phyloP scores from a whole-genome alignment of 1,140 invertebrate species.

The Mactra quadrangularis region DNA sequence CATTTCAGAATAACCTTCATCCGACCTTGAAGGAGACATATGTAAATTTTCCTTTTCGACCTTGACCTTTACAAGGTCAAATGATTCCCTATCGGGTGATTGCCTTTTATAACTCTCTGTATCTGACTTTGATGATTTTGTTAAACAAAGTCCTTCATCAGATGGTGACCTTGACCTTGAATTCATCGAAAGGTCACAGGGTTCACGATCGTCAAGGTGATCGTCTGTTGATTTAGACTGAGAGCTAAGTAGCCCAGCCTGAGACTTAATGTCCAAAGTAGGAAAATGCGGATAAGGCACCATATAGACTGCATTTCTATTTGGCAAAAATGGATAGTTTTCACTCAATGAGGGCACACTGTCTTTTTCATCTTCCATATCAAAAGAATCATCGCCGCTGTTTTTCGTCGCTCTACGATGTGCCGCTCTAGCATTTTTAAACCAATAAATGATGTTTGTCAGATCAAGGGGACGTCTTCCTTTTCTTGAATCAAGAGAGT shows the following conservation, averaged over 20 bases:
- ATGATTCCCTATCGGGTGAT: conserved; percentile 36
- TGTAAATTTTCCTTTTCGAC: conserved; percentile 23
- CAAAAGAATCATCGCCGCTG: conserved; percentile 74
- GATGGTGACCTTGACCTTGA: conserved; percentile 48
- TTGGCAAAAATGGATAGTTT: conserved; percentile 62
- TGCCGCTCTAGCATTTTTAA: conserved; percentile 98
- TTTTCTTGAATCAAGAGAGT: conserved; percentile 94
- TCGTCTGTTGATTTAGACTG: conserved; percentile 31
- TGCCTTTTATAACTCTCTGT: conserved; percentile 56
- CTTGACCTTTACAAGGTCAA: conserved; percentile 1
- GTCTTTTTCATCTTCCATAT: conserved; percentile 74
- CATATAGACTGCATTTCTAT: conserved; percentile 71
- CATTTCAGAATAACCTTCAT: conserved; percentile 50
- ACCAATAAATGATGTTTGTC: conserved; percentile 99
- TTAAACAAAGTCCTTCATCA: not conserved
- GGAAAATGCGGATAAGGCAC: conserved; percentile 66
- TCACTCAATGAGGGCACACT: conserved; percentile 37
- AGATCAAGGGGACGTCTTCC: conserved; percentile 96
- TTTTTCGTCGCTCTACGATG: conserved; percentile 89
- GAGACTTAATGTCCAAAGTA: conserved; percentile 39
- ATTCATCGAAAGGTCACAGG: conserved; percentile 62
- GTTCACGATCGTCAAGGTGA: conserved; percentile 47
- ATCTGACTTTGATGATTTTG: conserved; percentile 13
- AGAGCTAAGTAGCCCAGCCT: conserved; percentile 34
- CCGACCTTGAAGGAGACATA: conserved; percentile 34